Conservation (phyloP, 1,140 invertebrate species). For the Cydia pomonella region DNA sequence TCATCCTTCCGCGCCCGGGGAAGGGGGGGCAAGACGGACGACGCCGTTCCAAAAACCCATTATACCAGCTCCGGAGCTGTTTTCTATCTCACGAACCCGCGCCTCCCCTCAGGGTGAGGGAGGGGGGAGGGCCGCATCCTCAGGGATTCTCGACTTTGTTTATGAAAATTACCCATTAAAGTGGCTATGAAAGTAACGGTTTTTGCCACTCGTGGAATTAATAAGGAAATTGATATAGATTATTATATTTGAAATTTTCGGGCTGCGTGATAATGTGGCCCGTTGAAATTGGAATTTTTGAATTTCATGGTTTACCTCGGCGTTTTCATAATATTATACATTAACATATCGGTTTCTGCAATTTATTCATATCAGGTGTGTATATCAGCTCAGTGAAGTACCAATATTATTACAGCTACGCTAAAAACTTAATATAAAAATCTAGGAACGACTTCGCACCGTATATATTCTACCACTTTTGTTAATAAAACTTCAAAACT, state of each 20-base stretch:
- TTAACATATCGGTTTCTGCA: neutral
- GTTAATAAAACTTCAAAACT: neutral
- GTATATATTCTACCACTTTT: no score
- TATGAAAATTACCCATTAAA: constrained; percentile 81
- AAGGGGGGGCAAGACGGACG: constrained; percentile 77
- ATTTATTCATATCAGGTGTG: neutral
- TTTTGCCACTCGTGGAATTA: constrained; percentile 76
- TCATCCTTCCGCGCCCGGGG: constrained; percentile 76
- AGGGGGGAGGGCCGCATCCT: constrained; percentile 41
- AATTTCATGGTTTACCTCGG: neutral
- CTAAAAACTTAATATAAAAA: no score
- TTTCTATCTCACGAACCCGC: constrained; percentile 79
- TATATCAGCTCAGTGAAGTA: no score
- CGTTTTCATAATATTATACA: neutral
- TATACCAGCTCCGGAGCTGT: constrained; percentile 80
- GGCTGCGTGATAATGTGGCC: constrained; percentile 11
- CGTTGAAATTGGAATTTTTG: constrained; percentile 7
- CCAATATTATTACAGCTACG: no score
- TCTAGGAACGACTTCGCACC: no score
- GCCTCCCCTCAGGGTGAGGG: constrained; percentile 45
- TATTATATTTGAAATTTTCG: constrained; percentile 44
- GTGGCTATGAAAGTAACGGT: constrained; percentile 79
- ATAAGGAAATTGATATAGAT: constrained; percentile 79
- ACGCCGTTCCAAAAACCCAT: constrained; percentile 81
- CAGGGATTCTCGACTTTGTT: constrained; percentile 75